Evolutionary conservation across 1,140 invertebrate species (phyloP), one percentile per base, ranked within the genome.

Genomic region (Sitophilus oryzae): DNA sequence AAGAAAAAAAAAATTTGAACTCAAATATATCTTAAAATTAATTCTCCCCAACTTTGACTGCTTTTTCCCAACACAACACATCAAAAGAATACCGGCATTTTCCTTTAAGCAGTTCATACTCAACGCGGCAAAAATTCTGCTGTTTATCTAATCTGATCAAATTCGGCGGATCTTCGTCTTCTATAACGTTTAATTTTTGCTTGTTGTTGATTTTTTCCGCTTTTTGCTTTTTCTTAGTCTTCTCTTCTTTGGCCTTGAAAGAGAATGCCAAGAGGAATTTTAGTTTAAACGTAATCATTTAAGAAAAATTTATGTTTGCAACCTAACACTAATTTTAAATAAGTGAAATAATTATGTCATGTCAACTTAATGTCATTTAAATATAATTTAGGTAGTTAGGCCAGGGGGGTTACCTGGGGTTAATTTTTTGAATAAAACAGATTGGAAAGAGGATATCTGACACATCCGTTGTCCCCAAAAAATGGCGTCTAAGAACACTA

Each of bases 31-130:
- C 40, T 5, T 16, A 14, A 5, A 19, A 42, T 9, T 6, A 11
- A 6, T 30, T 3, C 16, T 50, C n/a, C n/a, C n/a, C n/a, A n/a
- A 40, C 48, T 19, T 60, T 60, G 3, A 50, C 58, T 20, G 46
- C 45, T n/a, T 47, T 51, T 8, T 34, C 36, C 58, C 58, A 60
- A 53, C 58, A 60, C 5, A 56, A 18, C 19, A 60, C 49, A 36
- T 60, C 58, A n/a, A 60, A 34, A 14, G 49, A 22, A 19, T 52
- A 60, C 11, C 56, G 49, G 18, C 14, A 21, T 54, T 53, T 56
- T 6, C 36, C 36, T 11, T 48, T 43, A 11, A 56, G 35, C 16
- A 60, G 16, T 30, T 60, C 51, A 23, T 60, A 60, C n/a, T 56
- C 51, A 19, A 60, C 45, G 48, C 56, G 58, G 1, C 34, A 53